Evolutionary conservation across 2,113 vertebrate genomes (phyloP).

Genomic region (human (Homo sapiens)): DNA sequence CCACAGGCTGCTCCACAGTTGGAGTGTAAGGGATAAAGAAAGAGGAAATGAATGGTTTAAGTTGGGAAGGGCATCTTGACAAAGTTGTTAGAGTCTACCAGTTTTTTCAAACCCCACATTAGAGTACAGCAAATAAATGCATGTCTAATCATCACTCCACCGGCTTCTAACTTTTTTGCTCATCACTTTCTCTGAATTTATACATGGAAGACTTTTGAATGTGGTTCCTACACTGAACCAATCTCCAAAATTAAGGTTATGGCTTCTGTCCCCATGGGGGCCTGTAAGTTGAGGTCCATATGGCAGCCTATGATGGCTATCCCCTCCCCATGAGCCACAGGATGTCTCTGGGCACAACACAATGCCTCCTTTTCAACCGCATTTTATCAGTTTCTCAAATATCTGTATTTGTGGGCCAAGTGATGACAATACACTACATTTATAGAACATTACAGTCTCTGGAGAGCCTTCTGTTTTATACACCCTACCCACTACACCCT

Average conservation of each 20-base stretch:
- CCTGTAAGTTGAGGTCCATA: neutral
- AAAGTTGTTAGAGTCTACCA: neutral
- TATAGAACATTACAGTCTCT: neutral
- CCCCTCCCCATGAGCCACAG: neutral
- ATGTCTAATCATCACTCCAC: neutral
- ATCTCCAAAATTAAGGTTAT: neutral
- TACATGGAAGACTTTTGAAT: neutral
- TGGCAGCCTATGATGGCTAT: neutral
- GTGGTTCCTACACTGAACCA: neutral
- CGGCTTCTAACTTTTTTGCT: neutral
- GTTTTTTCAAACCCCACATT: neutral
- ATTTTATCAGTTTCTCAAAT: neutral
- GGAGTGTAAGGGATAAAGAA: neutral
- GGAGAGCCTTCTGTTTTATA: neutral
- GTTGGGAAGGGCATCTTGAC: neutral
- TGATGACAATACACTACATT: neutral
- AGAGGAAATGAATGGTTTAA: neutral
- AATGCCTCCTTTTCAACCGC: neutral
- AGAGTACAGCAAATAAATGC: neutral
- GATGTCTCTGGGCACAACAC: neutral
- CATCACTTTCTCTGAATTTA: conserved; percentile 6
- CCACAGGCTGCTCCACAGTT: neutral
- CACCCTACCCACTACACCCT: neutral
- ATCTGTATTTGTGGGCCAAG: neutral
- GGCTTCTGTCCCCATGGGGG: neutral